Conservation (phyloP, 2,888 invertebrate species). For the Deroplatys truncata region DNA sequence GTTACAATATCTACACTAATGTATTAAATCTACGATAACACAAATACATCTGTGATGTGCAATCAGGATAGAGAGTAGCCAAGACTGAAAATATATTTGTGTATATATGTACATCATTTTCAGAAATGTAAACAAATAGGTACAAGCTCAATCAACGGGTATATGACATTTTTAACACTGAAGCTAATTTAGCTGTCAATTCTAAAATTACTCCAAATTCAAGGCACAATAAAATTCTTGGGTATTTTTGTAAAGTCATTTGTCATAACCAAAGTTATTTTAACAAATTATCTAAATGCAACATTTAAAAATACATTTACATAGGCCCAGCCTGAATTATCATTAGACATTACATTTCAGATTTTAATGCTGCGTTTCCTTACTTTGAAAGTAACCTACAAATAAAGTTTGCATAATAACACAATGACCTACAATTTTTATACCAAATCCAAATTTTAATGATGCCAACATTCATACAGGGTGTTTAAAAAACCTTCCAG, state of each 20-base stretch:
- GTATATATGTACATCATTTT: not conserved
- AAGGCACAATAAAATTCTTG: constrained; percentile 17
- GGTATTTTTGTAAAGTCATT: constrained; percentile 11
- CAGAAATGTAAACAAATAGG: constrained; percentile 4
- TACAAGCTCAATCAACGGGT: constrained; percentile 4
- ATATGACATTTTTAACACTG: not conserved
- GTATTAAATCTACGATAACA: constrained; percentile 8
- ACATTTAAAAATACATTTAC: not conserved
- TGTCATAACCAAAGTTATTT: constrained; percentile 11
- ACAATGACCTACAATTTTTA: not conserved
- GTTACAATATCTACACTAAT: constrained; percentile 3
- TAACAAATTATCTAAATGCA: constrained; percentile 13
- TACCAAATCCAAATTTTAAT: not conserved
- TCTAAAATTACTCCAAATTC: constrained; percentile 18
- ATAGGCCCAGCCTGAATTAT: not conserved
- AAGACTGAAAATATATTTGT: not conserved
- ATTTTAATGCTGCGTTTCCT: not conserved
- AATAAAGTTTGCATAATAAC: not conserved
- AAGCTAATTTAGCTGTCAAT: constrained; percentile 9
- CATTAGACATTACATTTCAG: not conserved
- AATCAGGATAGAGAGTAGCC: constrained; percentile 10
- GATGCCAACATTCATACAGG: too few species aligned
- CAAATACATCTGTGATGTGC: constrained; percentile 14
- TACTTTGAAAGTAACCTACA: not conserved
- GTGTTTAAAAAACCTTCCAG: too few species aligned